phyloP scores from a whole-genome alignment of 2,888 invertebrate species.

The Chalcosyrphus nemorum region DNA sequence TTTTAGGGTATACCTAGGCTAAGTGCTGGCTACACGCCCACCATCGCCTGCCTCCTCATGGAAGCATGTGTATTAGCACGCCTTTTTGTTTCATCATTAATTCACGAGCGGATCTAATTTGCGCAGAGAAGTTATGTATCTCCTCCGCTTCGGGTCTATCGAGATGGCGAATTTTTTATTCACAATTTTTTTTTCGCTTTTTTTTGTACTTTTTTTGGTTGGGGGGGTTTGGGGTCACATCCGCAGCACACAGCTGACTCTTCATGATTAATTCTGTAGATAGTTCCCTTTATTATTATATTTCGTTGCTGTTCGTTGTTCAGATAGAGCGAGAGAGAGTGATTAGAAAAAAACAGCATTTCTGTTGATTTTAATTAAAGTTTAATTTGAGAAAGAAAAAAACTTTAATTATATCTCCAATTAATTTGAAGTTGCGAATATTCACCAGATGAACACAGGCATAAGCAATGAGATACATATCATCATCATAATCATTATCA shows the following conservation, averaged over 20 bases:
- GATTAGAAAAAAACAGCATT: conserved; percentile 20
- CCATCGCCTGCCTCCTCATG: neutral
- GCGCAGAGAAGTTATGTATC: conserved; percentile 12
- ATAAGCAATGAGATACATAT: conserved; percentile 28
- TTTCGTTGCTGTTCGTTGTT: neutral
- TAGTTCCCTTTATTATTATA: conserved; percentile 4
- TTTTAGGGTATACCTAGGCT: conserved; percentile 21
- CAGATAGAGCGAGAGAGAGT: too few relatives aligned
- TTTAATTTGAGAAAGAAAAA: conserved; percentile 37
- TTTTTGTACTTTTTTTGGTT: neutral
- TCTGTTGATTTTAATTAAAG: conserved; percentile 49
- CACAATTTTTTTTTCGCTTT: neutral
- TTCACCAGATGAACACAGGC: conserved; percentile 42
- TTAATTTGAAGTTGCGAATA: conserved; percentile 15
- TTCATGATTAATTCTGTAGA: conserved; percentile 37
- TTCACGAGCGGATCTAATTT: conserved; percentile 51
- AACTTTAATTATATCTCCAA: conserved; percentile 52
- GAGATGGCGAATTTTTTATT: conserved; percentile 5
- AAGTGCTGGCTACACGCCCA: conserved; percentile 31
- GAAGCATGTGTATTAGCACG: conserved; percentile 25
- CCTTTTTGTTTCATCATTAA: conserved; percentile 50
- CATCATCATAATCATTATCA: conserved; percentile 29
- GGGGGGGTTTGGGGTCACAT: too few relatives aligned
- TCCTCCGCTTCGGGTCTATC: neutral
- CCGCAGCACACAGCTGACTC: conserved; percentile 9